Evolutionary conservation across 2,113 vertebrate genomes (phyloP).

Genomic region (Oxyruncus cristatus): DNA sequence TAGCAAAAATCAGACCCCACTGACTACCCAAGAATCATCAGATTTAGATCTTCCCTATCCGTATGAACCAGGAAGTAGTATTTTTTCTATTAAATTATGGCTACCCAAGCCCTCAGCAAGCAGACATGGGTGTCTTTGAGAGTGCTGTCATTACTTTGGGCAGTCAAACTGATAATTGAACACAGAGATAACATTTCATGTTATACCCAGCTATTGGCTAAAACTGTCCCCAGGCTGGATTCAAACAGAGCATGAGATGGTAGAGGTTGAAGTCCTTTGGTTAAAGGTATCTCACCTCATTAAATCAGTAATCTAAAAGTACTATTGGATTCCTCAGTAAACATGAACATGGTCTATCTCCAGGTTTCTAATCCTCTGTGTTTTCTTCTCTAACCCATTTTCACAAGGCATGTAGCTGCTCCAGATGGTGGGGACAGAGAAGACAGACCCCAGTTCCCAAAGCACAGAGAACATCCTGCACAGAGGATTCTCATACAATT

Average conservation of each 20-base stretch:
- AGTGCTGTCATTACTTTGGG: background rate
- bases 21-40: background rate
- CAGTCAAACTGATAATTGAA: background rate
- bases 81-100: background rate
- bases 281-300: too few species aligned
- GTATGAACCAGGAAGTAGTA: background rate
- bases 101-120: background rate
- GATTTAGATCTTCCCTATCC: background rate
- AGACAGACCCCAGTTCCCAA: background rate
- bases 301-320: too few species aligned
- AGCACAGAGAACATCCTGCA: background rate
- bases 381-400: background rate
- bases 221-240: background rate
- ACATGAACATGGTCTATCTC: too few species aligned
- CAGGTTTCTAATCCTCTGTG: background rate
- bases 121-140: background rate
- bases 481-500: background rate
- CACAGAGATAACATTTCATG: background rate
- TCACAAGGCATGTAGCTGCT: background rate
- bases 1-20: background rate
- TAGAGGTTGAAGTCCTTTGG: too few species aligned
- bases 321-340: too few species aligned
- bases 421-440: background rate
- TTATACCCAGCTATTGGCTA: background rate
- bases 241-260: background rate